Evolutionary conservation across 2,797 vertebrate species (phyloP).

Genomic region (Bradypodion ventrale): DNA sequence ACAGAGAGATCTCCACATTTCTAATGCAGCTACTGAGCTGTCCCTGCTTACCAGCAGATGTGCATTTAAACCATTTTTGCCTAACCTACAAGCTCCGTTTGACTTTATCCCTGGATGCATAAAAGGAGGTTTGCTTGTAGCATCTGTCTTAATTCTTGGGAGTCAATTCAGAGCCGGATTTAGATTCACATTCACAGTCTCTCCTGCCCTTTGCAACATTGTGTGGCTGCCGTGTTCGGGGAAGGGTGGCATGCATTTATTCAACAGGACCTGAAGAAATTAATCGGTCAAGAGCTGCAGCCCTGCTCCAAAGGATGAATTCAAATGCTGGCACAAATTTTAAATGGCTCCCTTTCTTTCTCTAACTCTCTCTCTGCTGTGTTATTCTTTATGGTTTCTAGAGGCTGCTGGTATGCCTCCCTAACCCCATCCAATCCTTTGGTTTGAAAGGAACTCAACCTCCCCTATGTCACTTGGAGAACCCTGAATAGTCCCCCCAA

Average conservation of each 20-base stretch:
- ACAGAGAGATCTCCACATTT: too few species aligned
- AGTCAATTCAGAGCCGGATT: constrained; percentile 11
- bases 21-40: not conserved
- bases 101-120: not conserved
- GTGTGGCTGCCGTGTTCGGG: not conserved
- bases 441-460: too few species aligned
- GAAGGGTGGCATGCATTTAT: constrained; percentile 8
- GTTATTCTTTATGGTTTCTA: too few species aligned
- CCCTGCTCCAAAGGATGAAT: not conserved
- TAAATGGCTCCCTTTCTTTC: not conserved
- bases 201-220: not conserved
- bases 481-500: too few species aligned
- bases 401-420: too few species aligned
- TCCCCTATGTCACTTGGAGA: too few species aligned
- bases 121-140: not conserved
- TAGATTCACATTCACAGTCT: not conserved
- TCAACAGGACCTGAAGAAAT: constrained; percentile 5
- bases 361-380: not conserved
- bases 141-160: not conserved
- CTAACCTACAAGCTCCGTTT: not conserved
- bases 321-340: not conserved
- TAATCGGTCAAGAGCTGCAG: not conserved
- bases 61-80: not conserved
- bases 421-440: too few species aligned
- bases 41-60: not conserved